Percentiles rank a stretch among this genome's conserved stretches.
Evolutionary conservation across 2,113 vertebrate genomes (phyloP).

Genomic region (Xiphorhynchus elegans): DNA sequence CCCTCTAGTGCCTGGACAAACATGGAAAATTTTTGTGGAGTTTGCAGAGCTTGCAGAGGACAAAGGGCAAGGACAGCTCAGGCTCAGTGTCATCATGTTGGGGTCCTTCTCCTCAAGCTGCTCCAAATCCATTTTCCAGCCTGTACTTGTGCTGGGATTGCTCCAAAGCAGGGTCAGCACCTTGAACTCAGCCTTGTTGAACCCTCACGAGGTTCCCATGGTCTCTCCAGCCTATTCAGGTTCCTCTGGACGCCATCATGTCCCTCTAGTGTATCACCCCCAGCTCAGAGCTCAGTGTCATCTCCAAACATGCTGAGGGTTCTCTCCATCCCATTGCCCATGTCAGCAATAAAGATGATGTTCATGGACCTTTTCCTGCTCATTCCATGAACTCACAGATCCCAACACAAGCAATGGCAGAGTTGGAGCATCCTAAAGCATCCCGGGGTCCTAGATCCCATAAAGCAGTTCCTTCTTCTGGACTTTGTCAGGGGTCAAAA

Average conservation of each 20-base stretch:
- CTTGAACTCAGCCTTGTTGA: not conserved
- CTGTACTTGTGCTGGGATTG: not conserved
- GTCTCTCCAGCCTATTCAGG: not conserved
- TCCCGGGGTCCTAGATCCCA: not conserved
- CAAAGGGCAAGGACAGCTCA: not conserved
- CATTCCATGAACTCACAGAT: not conserved
- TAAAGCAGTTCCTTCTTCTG: not conserved
- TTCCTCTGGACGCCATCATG: not conserved
- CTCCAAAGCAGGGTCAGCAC: not conserved
- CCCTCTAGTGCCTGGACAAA: conserved; percentile 35
- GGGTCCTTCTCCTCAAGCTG: not conserved
- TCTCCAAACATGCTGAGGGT: not conserved
- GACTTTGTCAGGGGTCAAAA: not conserved
- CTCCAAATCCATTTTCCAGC: not conserved
- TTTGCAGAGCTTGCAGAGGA: not conserved
- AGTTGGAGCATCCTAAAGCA: not conserved
- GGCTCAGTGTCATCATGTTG: fast-evolving
- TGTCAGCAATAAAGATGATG: not conserved
- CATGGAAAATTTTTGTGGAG: not conserved
- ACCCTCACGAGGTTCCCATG: not conserved
- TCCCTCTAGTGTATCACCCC: not conserved
- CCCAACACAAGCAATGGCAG: not conserved
- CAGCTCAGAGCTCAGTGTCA: not conserved
- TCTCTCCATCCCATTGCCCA: not conserved
- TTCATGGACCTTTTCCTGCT: not conserved